phyloP scores from a whole-genome alignment of 2,888 invertebrate genomes.

The Epistrophe grossulariae region DNA sequence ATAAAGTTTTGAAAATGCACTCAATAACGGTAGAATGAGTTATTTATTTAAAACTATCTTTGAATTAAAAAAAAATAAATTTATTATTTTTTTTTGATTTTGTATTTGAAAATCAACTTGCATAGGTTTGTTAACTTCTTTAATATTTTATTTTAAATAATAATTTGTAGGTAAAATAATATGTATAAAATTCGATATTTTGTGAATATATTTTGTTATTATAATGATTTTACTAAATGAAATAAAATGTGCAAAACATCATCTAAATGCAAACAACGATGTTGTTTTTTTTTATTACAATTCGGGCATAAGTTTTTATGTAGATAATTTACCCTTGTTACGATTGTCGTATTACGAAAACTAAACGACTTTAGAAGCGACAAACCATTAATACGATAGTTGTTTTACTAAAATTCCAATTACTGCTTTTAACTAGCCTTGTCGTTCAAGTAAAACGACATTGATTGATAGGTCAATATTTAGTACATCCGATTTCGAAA shows the following conservation, averaged over 20 bases:
- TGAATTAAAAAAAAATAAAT: slow-evolving; percentile 12
- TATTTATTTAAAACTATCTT: background rate
- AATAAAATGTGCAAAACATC: slow-evolving; percentile 66
- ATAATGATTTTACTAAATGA: slow-evolving; percentile 67
- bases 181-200: slow-evolving; percentile 63
- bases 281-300: slow-evolving; percentile 1
- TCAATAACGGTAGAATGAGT: slow-evolving; percentile 8
- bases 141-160: slow-evolving; percentile 26
- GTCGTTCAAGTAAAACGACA: too few relatives aligned
- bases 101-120: slow-evolving; percentile 50
- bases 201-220: slow-evolving; percentile 62
- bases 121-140: slow-evolving; percentile 41
- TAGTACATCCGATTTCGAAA: too few relatives aligned
- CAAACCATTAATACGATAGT: too few relatives aligned
- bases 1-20: slow-evolving; percentile 22
- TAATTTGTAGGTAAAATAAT: slow-evolving; percentile 48
- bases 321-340: too few relatives aligned
- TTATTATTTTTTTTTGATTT: background rate
- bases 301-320: background rate
- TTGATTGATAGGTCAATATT: too few relatives aligned
- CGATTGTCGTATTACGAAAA: too few relatives aligned
- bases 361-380: too few relatives aligned
- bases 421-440: too few relatives aligned
- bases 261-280: slow-evolving; percentile 42
- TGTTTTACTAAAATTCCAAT: too few relatives aligned